Evolutionary conservation across 2,888 invertebrate species (phyloP), one percentile per base, ranked within the genome.

Genomic region (Tanytarsus gracilentus): DNA sequence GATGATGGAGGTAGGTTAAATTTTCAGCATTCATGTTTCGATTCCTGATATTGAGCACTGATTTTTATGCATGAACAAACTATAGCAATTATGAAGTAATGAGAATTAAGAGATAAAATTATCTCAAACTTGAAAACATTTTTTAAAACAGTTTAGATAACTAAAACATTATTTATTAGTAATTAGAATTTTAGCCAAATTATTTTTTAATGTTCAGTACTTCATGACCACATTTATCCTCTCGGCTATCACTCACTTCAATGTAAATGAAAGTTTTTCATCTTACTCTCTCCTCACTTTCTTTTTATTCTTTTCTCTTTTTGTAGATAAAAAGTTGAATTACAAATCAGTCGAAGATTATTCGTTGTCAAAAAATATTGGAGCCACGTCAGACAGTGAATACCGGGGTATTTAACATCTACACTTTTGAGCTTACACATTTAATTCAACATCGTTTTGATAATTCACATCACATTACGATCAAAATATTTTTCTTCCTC

Each of bases 351-450:
- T 14, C 14, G 55, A 55, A 16, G 36, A 55, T 39, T 55, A 36
- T 39, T 40, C 26, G 26, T 40, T 25, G 21, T 26, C 27, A 11
- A 55, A 55, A 40, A 55, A 55, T 26, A 67, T 70, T 65, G 72
- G 72, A 59, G 71, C 71, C 61, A 72, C 73, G 56, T 71, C 72
- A 16, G 62, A 62, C 60, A 63, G 69, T 63, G 69, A 69, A 65
- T 68, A 55, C 55, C 39, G 39, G 55, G 55, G 55, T 55, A 55
- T 39, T 55, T 30, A 30, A 23, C 18, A n/a, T n/a, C 23, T 44
- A 21, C 44, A 44, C 21, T 44, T 44, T n/a, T n/a, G n/a, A 44
- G 23, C 23, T 27, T 51, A 14, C 30, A 29, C 30, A 16, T 29
- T 51, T 18, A 16, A 7, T 50, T 29, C 16, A 25, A 4, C 40